Evolutionary conservation across 2,888 invertebrate genomes (phyloP), one percentile per base, ranked within the genome.

Genomic region (Lymantria dispar): DNA sequence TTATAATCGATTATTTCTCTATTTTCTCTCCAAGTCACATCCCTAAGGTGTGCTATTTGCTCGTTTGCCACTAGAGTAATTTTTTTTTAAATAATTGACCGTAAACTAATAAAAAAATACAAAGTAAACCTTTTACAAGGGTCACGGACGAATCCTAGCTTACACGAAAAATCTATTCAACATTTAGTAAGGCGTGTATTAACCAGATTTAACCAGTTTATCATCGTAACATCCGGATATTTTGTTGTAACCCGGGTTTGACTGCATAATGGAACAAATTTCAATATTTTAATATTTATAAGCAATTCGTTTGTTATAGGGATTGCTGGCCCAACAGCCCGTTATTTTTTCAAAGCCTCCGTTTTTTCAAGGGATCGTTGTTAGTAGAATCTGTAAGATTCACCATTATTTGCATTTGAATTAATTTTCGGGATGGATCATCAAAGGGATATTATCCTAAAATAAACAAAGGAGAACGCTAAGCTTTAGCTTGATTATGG

Each of bases 211-310:
- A 72, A 74, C 71, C 78, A 77, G 75, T 82, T 78, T 76, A 80
- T 78, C 78, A 74, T 74, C 72, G 72, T 63, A 68, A 58, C 72
- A 70, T 59, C 63, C 66, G 68, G 74, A 74, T 79, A 78, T 78
- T 82, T 80, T 82, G 80, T 82, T 81, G 78, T 80, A 76, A 65
- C 63, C 73, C 74, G 72, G 71, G 72, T 80, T 80, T 76, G 80
- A 76, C 79, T 84, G 82, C 78, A 81, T 85, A 83, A 83, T 83
- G 74, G 70, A 74, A 65, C 66, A 61, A 64, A 85, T 84, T 85
- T 81, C 78, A 85, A 84, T 85, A 83, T 79, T 74, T 85, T 81
- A 84, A 85, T 84, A 83, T 85, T 83, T 83, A 85, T 84, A 80
- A 80, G 78, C 71, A 71, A 75, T 76, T 75, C 75, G 76, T 78